Evolutionary conservation across 2,888 invertebrate genomes (phyloP).

Genomic region (Lasioglossum villosulum): DNA sequence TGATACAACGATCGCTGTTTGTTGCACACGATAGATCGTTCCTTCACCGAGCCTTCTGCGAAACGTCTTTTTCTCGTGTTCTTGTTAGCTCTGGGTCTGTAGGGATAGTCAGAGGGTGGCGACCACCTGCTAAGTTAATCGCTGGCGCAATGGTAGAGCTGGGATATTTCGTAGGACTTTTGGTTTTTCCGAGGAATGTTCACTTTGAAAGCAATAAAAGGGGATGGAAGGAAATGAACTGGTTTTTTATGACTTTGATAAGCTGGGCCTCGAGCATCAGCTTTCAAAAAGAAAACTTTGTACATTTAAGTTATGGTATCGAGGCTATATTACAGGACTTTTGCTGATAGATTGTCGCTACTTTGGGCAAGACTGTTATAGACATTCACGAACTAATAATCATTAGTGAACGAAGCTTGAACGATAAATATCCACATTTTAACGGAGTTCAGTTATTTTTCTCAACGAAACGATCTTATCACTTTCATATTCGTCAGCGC

Average conservation of each 20-base stretch:
- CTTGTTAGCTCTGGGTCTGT: constrained; percentile 51
- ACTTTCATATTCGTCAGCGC: not conserved
- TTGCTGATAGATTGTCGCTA: not conserved
- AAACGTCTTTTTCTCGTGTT: constrained; percentile 58
- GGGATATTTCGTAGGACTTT: not conserved
- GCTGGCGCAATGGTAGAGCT: constrained; percentile 33
- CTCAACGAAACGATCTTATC: not conserved
- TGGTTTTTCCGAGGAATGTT: not conserved
- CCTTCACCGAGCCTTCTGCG: constrained; percentile 67
- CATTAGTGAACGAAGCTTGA: not conserved
- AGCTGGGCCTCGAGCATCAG: not conserved
- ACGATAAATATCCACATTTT: not conserved
- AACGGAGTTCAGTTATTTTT: not conserved
- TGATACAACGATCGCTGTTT: constrained; percentile 77
- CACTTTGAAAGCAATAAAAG: not conserved
- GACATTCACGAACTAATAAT: not conserved
- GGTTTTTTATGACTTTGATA: constrained; percentile 53
- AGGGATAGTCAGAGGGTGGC: constrained; percentile 47
- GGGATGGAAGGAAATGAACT: not conserved
- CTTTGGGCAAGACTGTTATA: not conserved
- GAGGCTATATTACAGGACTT: not conserved
- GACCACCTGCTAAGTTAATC: constrained; percentile 50
- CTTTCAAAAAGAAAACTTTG: not conserved
- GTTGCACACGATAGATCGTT: constrained; percentile 75
- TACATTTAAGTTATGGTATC: not conserved